These are phyloP conservation scores for Actinopyga echinites DNA, from an alignment of 53 echinoderm and acorn worm genomes.

Conservation along the genomic window DNA sequence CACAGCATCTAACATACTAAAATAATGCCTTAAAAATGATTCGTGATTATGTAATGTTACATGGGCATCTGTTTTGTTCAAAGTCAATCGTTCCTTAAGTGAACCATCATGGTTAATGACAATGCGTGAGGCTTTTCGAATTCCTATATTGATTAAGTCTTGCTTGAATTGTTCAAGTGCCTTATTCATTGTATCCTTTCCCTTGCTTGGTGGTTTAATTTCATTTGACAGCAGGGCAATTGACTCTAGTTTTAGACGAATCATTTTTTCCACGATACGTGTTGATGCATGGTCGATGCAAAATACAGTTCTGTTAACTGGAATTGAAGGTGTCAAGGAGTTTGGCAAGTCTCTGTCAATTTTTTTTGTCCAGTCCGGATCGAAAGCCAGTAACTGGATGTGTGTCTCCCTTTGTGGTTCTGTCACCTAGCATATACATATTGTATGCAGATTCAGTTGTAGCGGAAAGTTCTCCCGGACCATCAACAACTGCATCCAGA, in stretches of 20 bases:
- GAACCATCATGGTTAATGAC: background rate
- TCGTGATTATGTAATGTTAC: background rate
- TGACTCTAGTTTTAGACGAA: background rate
- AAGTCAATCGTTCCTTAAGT: background rate
- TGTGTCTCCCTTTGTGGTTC: background rate
- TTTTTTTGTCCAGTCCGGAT: background rate
- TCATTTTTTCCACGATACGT: background rate
- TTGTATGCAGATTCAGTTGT: background rate
- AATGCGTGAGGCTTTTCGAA: background rate
- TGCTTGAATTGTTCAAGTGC: conserved; percentile 7
- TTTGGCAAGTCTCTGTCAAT: conserved; percentile 5
- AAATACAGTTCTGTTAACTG: background rate
- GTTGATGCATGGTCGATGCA: background rate
- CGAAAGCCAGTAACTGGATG: background rate
- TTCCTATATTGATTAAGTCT: background rate
- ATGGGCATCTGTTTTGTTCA: background rate
- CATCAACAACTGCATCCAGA: background rate
- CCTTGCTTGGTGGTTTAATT: background rate
- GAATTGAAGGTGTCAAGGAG: background rate
- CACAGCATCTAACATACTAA: background rate
- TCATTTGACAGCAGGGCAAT: background rate
- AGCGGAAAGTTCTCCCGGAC: background rate
- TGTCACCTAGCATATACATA: conserved; percentile 6
- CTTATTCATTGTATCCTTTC: conserved; percentile 1
- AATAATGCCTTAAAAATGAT: background rate